Evolutionary conservation across 2,888 invertebrate species (phyloP).

Genomic region (Callosobruchus maculatus): DNA sequence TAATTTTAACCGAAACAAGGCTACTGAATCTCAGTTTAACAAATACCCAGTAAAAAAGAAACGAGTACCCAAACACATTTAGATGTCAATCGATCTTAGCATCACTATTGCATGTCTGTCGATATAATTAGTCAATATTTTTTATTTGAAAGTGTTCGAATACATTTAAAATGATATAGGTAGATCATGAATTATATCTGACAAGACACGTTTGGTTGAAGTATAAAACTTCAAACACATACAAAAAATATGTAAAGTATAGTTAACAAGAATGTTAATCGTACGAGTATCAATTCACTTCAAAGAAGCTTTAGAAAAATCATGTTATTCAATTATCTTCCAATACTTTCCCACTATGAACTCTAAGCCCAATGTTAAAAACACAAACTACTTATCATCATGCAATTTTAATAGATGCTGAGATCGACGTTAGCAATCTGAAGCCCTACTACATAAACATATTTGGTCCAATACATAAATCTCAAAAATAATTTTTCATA

Average conservation of each 20-base stretch:
- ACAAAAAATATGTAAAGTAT: background rate
- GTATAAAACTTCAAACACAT: background rate
- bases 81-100: background rate
- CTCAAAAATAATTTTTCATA: background rate
- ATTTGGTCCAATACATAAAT: background rate
- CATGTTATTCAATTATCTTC: background rate
- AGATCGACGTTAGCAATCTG: background rate
- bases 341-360: background rate
- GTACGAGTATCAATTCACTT: background rate
- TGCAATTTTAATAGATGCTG: background rate
- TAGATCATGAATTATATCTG: background rate
- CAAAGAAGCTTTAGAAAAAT: background rate
- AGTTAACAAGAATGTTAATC: background rate
- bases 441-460: background rate
- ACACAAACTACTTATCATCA: background rate
- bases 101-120: background rate
- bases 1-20: background rate
- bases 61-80: background rate
- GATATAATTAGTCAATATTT: too few species aligned
- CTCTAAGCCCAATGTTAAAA: background rate
- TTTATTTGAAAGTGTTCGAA: too few species aligned
- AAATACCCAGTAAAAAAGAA: background rate
- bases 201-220: background rate
- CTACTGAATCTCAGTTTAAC: background rate
- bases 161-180: too few species aligned